These are phyloP conservation scores for Apis cerana DNA, from an alignment of 1,140 invertebrate species.

Conservation along the genomic window DNA sequence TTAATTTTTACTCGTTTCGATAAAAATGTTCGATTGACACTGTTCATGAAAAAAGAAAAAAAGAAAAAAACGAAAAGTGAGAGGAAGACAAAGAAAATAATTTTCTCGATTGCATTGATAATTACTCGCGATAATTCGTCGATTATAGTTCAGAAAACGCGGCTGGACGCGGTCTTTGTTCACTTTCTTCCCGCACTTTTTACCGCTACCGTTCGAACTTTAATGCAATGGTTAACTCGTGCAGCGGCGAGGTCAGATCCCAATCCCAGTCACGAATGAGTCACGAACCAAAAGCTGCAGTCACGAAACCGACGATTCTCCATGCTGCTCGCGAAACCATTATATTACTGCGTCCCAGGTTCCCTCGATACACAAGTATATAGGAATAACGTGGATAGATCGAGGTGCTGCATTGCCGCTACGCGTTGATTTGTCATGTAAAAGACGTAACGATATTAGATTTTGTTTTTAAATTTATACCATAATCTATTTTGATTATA, in stretches of 20 bases:
- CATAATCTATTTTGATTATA: too few species aligned
- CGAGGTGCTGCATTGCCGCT: background rate
- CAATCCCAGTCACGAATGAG: conserved; percentile 65
- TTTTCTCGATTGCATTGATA: conserved; percentile 31
- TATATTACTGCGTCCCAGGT: background rate
- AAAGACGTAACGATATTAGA: background rate
- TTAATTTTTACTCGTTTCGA: too few species aligned
- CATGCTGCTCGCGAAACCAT: conserved; percentile 38
- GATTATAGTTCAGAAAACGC: conserved; percentile 8
- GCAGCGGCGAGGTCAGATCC: conserved; percentile 63
- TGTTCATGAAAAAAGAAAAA: too few species aligned
- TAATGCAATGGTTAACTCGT: conserved; percentile 62
- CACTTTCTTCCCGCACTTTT: conserved; percentile 37
- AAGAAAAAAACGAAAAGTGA: too few species aligned
- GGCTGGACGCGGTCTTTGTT: background rate
- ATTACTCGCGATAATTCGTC: conserved; percentile 36
- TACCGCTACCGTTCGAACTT: conserved; percentile 55
- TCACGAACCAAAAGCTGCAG: conserved; percentile 57
- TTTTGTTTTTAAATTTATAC: too few species aligned
- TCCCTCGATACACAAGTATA: background rate
- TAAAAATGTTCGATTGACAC: too few species aligned
- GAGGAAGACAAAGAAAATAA: conserved; percentile 7
- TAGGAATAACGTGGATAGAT: background rate
- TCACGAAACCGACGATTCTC: conserved; percentile 57
- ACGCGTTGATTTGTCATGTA: background rate